Evolutionary conservation across 2,888 invertebrate species (phyloP).

Genomic region (Ochropacha duplaris): DNA sequence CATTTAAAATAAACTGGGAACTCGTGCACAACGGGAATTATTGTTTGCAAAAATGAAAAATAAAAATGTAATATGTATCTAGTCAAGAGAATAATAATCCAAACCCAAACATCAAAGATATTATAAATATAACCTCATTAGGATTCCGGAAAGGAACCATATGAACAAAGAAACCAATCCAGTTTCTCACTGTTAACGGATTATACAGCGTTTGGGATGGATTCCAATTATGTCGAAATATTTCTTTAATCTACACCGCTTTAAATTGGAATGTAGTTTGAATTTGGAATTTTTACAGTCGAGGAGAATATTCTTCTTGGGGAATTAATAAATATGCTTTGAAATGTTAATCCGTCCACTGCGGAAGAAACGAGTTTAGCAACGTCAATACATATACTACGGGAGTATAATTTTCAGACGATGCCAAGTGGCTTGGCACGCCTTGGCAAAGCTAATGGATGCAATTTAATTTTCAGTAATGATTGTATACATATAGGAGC

Average conservation of each 20-base stretch:
- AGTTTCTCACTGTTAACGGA: slow-evolving; percentile 15
- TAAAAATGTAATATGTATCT: not conserved
- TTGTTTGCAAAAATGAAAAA: slow-evolving; percentile 16
- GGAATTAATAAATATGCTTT: not conserved
- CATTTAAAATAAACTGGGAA: not conserved
- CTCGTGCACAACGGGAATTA: not conserved
- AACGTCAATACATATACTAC: too few species aligned
- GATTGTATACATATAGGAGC: too few species aligned
- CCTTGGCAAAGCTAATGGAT: too few species aligned
- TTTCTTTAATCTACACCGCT: slow-evolving; percentile 8
- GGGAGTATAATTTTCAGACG: too few species aligned
- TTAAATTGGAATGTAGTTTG: not conserved
- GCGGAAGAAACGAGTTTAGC: too few species aligned
- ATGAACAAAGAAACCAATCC: slow-evolving; percentile 22
- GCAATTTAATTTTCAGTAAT: too few species aligned
- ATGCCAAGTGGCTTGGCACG: too few species aligned
- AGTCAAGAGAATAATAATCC: not conserved
- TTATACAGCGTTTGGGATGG: slow-evolving; percentile 18
- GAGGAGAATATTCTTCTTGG: not conserved
- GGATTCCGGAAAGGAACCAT: slow-evolving; percentile 7
- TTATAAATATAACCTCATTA: not conserved
- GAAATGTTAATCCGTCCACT: too few species aligned
- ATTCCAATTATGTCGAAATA: slow-evolving; percentile 33
- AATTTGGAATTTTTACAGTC: not conserved
- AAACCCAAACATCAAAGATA: not conserved